Conservation (phyloP, 2,888 invertebrate genomes). For the Lithophane ornitopus region DNA sequence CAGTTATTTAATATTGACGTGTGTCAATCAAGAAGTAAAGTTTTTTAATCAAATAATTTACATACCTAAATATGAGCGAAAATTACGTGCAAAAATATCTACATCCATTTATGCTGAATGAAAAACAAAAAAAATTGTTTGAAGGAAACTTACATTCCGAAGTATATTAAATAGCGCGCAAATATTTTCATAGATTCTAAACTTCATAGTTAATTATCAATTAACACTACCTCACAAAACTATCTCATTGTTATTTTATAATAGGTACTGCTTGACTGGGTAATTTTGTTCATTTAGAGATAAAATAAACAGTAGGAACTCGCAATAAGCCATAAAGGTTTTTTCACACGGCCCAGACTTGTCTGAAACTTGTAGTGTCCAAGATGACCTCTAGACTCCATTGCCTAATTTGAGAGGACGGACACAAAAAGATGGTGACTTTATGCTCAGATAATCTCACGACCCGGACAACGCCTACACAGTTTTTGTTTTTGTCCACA, state of each 20-base stretch:
- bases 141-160: not conserved
- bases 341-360: constrained; percentile 53
- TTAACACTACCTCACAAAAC: not conserved
- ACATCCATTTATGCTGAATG: not conserved
- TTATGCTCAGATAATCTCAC: not conserved
- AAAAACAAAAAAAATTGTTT: constrained; percentile 9
- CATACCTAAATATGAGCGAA: not conserved
- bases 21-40: constrained; percentile 41
- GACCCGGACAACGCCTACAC: constrained; percentile 41
- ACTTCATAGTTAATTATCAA: not conserved
- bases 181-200: not conserved
- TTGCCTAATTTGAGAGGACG: constrained; percentile 49
- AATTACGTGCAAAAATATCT: too few relatives aligned
- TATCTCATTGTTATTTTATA: not conserved
- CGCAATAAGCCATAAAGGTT: constrained; percentile 26
- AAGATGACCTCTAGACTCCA: constrained; percentile 53
- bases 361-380: constrained; percentile 33
- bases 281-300: constrained; percentile 8
- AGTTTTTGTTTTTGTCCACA: constrained; percentile 6
- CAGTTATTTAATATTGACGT: constrained; percentile 25
- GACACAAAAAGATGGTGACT: constrained; percentile 55
- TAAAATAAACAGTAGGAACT: not conserved
- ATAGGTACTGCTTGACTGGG: not conserved
- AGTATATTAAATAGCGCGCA: not conserved
- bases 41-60: constrained; percentile 4